phyloP scores from a whole-genome alignment of 1,140 invertebrate species.

The Drosophila orena region DNA sequence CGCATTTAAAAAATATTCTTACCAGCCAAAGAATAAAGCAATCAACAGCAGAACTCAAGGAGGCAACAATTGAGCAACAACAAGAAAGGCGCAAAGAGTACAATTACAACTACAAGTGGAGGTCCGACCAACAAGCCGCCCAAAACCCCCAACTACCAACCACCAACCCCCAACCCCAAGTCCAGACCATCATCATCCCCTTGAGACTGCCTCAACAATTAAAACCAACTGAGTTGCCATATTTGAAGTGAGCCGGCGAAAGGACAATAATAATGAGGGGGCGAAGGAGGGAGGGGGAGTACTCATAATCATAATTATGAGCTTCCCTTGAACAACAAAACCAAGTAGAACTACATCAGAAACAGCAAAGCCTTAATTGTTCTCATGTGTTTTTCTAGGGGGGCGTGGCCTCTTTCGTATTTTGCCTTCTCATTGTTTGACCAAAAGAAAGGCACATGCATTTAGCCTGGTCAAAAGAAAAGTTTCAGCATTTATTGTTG shows the following conservation, averaged over 20 bases:
- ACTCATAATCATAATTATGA: slow-evolving; percentile 78
- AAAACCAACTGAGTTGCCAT: slow-evolving; percentile 76
- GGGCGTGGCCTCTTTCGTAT: slow-evolving; percentile 57
- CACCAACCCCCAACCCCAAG: neutral
- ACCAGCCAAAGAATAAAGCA: slow-evolving; percentile 31
- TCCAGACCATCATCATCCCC: slow-evolving; percentile 5
- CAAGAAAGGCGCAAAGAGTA: slow-evolving; percentile 57
- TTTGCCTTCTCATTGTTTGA: slow-evolving; percentile 67
- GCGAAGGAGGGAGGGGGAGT: slow-evolving; percentile 1
- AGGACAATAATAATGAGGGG: slow-evolving; percentile 50
- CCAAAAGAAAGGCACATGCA: slow-evolving; percentile 56
- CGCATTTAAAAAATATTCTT: slow-evolving; percentile 6
- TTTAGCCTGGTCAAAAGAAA: slow-evolving; percentile 63
- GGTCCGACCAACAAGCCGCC: slow-evolving; percentile 1
- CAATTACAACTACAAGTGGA: slow-evolving; percentile 66
- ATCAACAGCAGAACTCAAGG: slow-evolving; percentile 39
- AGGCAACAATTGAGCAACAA: slow-evolving; percentile 47
- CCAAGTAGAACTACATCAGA: slow-evolving; percentile 13
- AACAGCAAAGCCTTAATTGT: slow-evolving; percentile 62
- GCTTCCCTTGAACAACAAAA: slow-evolving; percentile 49
- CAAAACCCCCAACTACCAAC: too few species aligned
- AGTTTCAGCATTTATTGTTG: slow-evolving; percentile 40
- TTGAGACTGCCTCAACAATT: slow-evolving; percentile 59
- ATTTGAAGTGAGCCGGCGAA: slow-evolving; percentile 68
- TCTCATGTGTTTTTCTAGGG: slow-evolving; percentile 42